Conservation (phyloP, 2,797 vertebrate genomes). For the Girardinus metallicus region DNA sequence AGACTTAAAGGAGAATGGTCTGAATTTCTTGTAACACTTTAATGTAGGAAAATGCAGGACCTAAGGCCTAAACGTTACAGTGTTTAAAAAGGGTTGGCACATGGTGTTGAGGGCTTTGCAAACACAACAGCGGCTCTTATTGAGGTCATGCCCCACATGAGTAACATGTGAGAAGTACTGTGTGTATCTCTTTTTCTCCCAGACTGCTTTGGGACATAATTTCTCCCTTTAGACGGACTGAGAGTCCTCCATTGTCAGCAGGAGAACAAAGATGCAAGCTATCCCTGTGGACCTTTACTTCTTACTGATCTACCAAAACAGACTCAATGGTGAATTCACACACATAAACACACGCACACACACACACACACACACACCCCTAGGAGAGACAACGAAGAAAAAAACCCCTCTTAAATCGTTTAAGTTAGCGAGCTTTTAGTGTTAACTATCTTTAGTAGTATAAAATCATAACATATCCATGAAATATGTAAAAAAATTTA, state of each 20-base stretch:
- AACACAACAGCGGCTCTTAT: slow-evolving; percentile 73
- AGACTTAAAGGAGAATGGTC: not conserved
- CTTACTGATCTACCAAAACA: slow-evolving; percentile 75
- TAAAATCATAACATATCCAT: not conserved
- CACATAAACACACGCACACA: slow-evolving; percentile 21
- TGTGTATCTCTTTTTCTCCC: slow-evolving; percentile 64
- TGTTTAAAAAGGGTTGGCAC: slow-evolving; percentile 62
- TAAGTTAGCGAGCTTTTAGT: slow-evolving; percentile 25
- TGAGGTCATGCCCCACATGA: slow-evolving; percentile 79
- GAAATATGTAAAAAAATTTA: not conserved
- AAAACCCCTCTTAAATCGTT: slow-evolving; percentile 7
- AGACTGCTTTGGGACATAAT: slow-evolving; percentile 75
- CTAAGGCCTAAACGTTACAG: slow-evolving; percentile 62
- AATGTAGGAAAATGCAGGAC: slow-evolving; percentile 31
- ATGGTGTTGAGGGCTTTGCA: slow-evolving; percentile 66
- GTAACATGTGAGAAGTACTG: slow-evolving; percentile 71
- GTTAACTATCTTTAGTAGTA: not conserved
- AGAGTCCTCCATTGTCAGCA: slow-evolving; percentile 75
- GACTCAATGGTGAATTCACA: slow-evolving; percentile 50
- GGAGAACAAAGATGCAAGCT: slow-evolving; percentile 77
- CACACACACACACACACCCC: slow-evolving; percentile 12
- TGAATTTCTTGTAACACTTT: slow-evolving; percentile 5
- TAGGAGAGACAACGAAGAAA: slow-evolving; percentile 6
- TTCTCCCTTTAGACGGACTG: slow-evolving; percentile 70
- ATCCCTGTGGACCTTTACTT: slow-evolving; percentile 66